phyloP scores from a whole-genome alignment of 2,888 invertebrate species.

The Nudaria mundana region DNA sequence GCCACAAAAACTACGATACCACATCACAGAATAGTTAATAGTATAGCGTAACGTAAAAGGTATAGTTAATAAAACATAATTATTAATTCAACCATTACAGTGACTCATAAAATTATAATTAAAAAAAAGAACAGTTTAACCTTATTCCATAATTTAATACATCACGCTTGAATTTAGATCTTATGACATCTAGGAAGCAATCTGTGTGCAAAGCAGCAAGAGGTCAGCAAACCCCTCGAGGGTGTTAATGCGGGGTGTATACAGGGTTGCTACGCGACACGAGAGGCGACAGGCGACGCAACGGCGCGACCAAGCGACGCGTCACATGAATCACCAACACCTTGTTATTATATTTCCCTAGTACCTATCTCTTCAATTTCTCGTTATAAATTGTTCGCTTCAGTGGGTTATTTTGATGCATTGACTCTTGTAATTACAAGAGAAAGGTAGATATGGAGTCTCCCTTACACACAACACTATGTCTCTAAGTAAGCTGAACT shows the following conservation, averaged over 20 bases:
- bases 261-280: constrained; percentile 46
- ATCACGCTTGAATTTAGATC: constrained; percentile 23
- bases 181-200: constrained; percentile 19
- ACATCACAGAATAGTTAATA: too few species aligned
- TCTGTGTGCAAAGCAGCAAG: constrained; percentile 38
- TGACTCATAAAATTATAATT: too few species aligned
- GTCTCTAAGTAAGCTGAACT: too few species aligned
- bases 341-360: constrained; percentile 12
- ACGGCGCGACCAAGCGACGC: constrained; percentile 55
- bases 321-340: constrained; percentile 51
- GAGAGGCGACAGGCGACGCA: constrained; percentile 39
- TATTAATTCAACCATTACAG: too few species aligned
- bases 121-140: background rate
- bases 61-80: too few species aligned
- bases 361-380: constrained; percentile 5
- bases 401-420: background rate
- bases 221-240: constrained; percentile 52
- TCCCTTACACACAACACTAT: too few species aligned
- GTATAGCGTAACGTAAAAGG: too few species aligned
- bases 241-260: constrained; percentile 40
- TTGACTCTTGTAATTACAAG: too few species aligned
- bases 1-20: too few species aligned
- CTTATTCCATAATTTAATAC: constrained; percentile 9
- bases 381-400: constrained; percentile 1
- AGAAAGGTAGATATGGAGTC: too few species aligned